A percentile compares a stretch with the other conserved stretches of the same genome.
These are phyloP conservation scores for Cyclophora punctaria DNA, from an alignment of 2,888 invertebrate genomes.

Conservation along the genomic window DNA sequence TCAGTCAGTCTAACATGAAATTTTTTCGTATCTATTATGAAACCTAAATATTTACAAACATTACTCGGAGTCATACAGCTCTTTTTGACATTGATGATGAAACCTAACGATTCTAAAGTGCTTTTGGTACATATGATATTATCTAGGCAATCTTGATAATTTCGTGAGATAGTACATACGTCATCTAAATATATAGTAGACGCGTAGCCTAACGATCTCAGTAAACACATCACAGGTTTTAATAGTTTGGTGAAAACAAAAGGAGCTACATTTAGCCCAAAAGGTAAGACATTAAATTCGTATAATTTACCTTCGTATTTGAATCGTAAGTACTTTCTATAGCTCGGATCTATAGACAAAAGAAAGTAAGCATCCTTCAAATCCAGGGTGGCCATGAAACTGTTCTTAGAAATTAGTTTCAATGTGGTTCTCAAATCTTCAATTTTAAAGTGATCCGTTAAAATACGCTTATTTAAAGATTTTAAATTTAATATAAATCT, in stretches of 20 bases:
- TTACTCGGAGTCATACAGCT: not conserved
- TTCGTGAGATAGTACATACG: not conserved
- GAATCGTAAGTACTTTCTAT: not conserved
- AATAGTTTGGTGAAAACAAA: not conserved
- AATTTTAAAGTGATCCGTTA: slow-evolving; percentile 2
- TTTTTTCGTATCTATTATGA: not conserved
- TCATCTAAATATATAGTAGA: slow-evolving; percentile 5
- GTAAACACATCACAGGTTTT: not conserved
- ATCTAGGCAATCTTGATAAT: not conserved
- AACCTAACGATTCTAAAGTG: not conserved
- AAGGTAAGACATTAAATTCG: slow-evolving; percentile 1
- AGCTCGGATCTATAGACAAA: not conserved
- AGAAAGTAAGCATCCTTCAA: slow-evolving; percentile 1
- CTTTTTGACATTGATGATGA: slow-evolving; percentile 3
- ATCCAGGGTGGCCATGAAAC: slow-evolving; percentile 3
- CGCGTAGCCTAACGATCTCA: not conserved
- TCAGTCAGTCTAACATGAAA: not conserved
- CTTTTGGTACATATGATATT: not conserved
- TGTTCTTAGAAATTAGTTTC: not conserved
- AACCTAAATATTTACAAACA: not conserved
- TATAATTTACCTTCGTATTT: slow-evolving; percentile 3
- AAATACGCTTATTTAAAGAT: slow-evolving; percentile 1
- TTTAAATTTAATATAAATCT: slow-evolving; percentile 5
- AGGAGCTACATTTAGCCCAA: too few relatives aligned
- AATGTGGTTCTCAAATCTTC: slow-evolving; percentile 3